These are phyloP conservation scores for Hemicordylus capensis DNA, from an alignment of 2,113 vertebrate genomes.

Conservation along the genomic window DNA sequence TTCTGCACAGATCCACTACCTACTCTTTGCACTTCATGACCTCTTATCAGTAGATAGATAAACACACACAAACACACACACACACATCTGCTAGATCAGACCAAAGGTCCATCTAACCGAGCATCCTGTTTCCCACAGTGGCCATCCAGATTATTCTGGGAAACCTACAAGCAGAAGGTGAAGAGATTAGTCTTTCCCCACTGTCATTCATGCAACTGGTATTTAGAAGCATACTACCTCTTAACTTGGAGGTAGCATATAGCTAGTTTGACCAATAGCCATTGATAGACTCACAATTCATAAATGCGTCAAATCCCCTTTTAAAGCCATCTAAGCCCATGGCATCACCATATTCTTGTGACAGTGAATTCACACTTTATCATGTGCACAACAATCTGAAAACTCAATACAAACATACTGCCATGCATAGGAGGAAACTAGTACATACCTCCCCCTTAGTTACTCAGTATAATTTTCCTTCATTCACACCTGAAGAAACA, in stretches of 20 bases:
- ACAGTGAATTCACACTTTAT: neutral
- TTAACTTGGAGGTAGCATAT: neutral
- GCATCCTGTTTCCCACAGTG: no score
- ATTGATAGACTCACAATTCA: neutral
- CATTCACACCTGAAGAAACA: neutral
- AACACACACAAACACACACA: no score
- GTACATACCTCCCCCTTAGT: neutral
- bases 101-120: no score
- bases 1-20: neutral
- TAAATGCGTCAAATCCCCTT: neutral
- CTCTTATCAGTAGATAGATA: no score
- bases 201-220: neutral
- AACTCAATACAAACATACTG: neutral
- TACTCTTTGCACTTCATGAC: neutral
- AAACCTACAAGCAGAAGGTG: no score
- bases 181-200: neutral
- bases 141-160: no score
- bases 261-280: neutral
- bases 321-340: neutral
- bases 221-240: no score
- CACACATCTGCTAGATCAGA: no score
- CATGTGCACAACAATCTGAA: neutral
- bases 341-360: neutral
- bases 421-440: neutral
- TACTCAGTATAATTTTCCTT: neutral